These are phyloP conservation scores for Adelges cooleyi DNA, from an alignment of 1,140 invertebrate genomes.

Conservation along the genomic window DNA sequence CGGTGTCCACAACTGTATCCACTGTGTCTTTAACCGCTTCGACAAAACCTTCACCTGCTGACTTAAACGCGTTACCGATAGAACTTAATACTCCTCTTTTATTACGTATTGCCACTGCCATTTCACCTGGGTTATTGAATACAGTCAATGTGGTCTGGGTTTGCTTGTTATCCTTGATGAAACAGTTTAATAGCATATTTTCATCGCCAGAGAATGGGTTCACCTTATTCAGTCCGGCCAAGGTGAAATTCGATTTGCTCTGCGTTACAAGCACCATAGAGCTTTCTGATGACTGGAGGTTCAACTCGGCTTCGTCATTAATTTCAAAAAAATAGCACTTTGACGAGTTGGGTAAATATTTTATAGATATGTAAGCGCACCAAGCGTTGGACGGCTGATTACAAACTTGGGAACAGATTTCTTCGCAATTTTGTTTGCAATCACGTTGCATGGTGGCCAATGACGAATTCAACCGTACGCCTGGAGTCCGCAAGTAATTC, in stretches of 20 bases:
- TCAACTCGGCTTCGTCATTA: background rate
- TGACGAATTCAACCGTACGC: background rate
- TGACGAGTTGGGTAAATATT: background rate
- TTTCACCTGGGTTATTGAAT: background rate
- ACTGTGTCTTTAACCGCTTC: conserved; percentile 26
- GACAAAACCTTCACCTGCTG: conserved; percentile 7
- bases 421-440: background rate
- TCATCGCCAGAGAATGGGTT: background rate
- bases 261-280: background rate
- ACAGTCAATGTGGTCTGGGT: background rate
- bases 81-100: conserved; percentile 23
- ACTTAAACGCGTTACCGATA: conserved; percentile 6
- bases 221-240: background rate
- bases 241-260: background rate
- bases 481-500: conserved; percentile 20
- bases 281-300: background rate
- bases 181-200: background rate
- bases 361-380: background rate
- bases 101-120: background rate
- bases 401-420: background rate
- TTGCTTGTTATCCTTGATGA: background rate
- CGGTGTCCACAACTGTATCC: conserved; percentile 20
- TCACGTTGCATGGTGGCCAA: background rate
- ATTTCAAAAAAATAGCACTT: background rate
- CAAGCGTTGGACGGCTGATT: background rate